phyloP scores from a whole-genome alignment of 2,797 vertebrate species.

The Syngnathus acus region DNA sequence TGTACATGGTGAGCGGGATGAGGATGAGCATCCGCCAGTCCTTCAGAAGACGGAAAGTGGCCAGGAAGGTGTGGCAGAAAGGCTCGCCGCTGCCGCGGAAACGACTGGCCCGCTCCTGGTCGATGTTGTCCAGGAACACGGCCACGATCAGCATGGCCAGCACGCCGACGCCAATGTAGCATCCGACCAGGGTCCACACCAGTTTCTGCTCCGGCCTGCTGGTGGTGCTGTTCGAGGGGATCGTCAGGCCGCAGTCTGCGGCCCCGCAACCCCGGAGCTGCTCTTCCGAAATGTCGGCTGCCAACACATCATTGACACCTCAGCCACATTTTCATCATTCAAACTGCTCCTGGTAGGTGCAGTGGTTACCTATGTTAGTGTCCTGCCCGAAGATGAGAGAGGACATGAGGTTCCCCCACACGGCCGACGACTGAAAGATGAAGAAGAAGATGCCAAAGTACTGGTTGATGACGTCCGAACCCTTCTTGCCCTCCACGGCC shows the following conservation, averaged over 20 bases:
- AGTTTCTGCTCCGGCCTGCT: slow-evolving; percentile 44
- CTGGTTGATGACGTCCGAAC: slow-evolving; percentile 79
- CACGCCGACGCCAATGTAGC: slow-evolving; percentile 76
- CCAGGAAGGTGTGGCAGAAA: slow-evolving; percentile 74
- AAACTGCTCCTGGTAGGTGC: background rate
- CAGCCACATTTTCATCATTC: background rate
- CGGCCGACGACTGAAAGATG: slow-evolving; percentile 84
- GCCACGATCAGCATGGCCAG: slow-evolving; percentile 77
- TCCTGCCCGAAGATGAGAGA: slow-evolving; percentile 83
- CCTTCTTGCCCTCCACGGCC: slow-evolving; percentile 55
- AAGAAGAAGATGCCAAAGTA: slow-evolving; percentile 95
- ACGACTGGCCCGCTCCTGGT: slow-evolving; percentile 38
- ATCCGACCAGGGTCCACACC: slow-evolving; percentile 64
- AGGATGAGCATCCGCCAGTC: slow-evolving; percentile 79
- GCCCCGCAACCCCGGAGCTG: slow-evolving; percentile 62
- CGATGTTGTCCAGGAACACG: slow-evolving; percentile 78
- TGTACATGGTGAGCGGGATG: slow-evolving; percentile 87
- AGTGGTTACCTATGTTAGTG: slow-evolving; percentile 62
- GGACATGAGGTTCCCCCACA: slow-evolving; percentile 95
- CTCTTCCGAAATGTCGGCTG: slow-evolving; percentile 63
- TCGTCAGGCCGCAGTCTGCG: slow-evolving; percentile 46
- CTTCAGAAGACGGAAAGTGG: slow-evolving; percentile 77
- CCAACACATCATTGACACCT: background rate
- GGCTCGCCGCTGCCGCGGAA: slow-evolving; percentile 56
- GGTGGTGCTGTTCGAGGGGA: slow-evolving; percentile 25